Base-by-base conservation (phyloP, 2,797 vertebrate genomes). In the Coregonus suidteri region DNA sequence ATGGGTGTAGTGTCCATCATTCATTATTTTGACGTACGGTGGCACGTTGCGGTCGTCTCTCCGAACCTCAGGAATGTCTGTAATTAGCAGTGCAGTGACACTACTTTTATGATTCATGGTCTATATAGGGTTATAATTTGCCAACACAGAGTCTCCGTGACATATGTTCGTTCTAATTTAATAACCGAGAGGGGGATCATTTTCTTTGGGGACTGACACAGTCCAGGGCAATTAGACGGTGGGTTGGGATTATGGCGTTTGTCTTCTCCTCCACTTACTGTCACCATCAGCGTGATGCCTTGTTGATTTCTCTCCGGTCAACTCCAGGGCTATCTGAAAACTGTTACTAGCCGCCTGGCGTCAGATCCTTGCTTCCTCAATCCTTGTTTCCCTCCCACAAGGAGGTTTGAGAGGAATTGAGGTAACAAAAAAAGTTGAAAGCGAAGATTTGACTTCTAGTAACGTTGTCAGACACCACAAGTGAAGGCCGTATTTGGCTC, bases 161-260 rank as follows among this genome's bases (percentile, higher is more conserved):
- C 79, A 75, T 20, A 35, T 80, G 83, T 75, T 80, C 74, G 54
- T 73, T 77, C 56, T 82, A 81, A 83, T 71, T 77, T 74, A 81
- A 81, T 53, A 74, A 78, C 35, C 56, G 11, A 20, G 30, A 65
- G n/a, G 34, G n/a, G 69, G 51, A 79, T 84, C 64, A 54, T 73
- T 77, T 79, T 71, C 75, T 76, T 80, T n/a, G 59, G 51, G 73
- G 67, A 75, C 41, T 47, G 41, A 47, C 11, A 70, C 67, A 71
- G 70, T 51, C 73, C 20, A 82, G 71, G 66, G 65, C 73, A 77
- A 73, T 77, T 78, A 75, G 59, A 73, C n/a, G n/a, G 74, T 15
- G 54, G 74, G 71, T 47, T 47, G 41, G 41, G 41, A 47, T 13
- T 11, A 47, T 47, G 41, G 41, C 41, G 9, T 47, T 47, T 47